Base-by-base conservation (phyloP, 2,113 vertebrate genomes). In the Phylloscopus whistleri region DNA sequence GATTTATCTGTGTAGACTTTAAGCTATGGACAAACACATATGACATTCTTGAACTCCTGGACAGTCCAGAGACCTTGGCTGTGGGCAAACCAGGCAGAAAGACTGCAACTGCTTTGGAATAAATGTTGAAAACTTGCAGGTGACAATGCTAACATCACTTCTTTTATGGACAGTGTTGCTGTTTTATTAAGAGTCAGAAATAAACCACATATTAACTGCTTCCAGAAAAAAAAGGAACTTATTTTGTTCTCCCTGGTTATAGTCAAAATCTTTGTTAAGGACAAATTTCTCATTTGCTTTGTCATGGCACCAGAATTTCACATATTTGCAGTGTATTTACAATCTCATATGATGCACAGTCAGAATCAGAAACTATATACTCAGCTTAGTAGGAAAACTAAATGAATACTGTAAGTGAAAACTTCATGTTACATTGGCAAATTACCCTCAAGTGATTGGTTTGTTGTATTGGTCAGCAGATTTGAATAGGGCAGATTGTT, bases 371-470 rank as follows among this genome's bases (percentile, higher is more conserved):
- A 87, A 58, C n/a, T 39, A 7, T 15, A 21, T 31, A 51, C 19
- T 59, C 60, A 49, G 12, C 58, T 94, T 41, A 79, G 19, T 8
- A 55, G 41, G 56, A 87, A 62, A 89, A 76, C 3, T n/a, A 51
- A 60, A 23, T 44, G 41, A 56, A 11, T 64, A n/a, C 18, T 56
- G 8, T 41, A 66, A 49, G 2, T 7, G 17, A 72, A 43, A 23
- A 22, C 26, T 66, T 69, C 15, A 28, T 8, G 3, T 62, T 66
- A 62, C 0, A 0, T 4, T 43, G 35, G 27, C 31, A 69, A 88
- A 88, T 59, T 80, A 48, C 15, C 13, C 19, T 72, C 16, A 39
- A 16, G 17, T 51, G 43, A 49, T 21, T 58, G 35, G 35, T 49
- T 62, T 53, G 16, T 56, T 86, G 21, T 31, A 21, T 7, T 76